A percentile compares a stretch with the other conserved stretches of the same genome.
phyloP scores from a whole-genome alignment of 2,797 vertebrate genomes.

The Tauraco hartlaubi region DNA sequence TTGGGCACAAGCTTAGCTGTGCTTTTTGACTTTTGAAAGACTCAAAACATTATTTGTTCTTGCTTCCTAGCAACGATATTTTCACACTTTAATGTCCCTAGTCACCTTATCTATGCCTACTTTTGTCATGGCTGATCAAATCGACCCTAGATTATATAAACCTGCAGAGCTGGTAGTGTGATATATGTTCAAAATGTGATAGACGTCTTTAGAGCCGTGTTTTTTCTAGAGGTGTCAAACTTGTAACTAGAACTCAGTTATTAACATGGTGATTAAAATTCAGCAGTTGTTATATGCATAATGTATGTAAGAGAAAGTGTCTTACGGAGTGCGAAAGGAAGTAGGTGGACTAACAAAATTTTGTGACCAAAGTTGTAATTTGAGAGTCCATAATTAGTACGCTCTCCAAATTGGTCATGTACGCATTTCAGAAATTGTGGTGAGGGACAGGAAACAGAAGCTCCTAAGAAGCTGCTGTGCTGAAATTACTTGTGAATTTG shows the following conservation, averaged over 20 bases:
- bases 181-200: background rate
- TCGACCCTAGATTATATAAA: background rate
- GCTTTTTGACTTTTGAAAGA: background rate
- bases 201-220: background rate
- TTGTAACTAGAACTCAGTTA: slow-evolving; percentile 9
- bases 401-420: background rate
- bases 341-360: background rate
- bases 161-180: background rate
- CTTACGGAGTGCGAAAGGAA: background rate
- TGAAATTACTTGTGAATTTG: background rate
- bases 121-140: background rate
- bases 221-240: background rate
- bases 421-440: background rate
- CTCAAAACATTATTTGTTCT: background rate
- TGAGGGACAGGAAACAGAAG: background rate
- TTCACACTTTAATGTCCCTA: background rate
- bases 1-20: background rate
- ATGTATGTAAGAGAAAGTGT: background rate
- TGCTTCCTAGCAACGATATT: background rate
- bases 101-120: background rate
- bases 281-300: slow-evolving; percentile 8
- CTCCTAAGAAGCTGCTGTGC: background rate
- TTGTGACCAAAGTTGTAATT: background rate
- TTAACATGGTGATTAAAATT: slow-evolving; percentile 26
- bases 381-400: background rate